phyloP scores from a whole-genome alignment of 1,140 invertebrate genomes.

The Solenopsis fugax region DNA sequence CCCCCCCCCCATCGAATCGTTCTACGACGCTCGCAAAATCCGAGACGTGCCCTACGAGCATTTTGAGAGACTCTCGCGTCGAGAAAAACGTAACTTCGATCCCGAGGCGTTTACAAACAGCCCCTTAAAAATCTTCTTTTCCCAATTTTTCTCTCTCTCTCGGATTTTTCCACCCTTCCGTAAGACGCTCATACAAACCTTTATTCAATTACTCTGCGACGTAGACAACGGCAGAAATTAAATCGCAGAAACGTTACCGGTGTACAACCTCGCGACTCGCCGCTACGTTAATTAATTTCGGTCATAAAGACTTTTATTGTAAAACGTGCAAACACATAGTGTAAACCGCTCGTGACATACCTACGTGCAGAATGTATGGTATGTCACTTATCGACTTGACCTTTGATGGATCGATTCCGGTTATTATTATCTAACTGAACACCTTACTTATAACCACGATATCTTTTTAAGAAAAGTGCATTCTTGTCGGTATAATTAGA shows the following conservation, averaged over 20 bases:
- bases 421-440: neutral
- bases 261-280: no score
- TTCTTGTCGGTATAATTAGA: slow-evolving; percentile 36
- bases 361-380: neutral
- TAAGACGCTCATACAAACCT: slow-evolving; percentile 60
- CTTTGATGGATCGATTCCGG: neutral
- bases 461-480: slow-evolving; percentile 5
- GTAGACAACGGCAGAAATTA: slow-evolving; percentile 67
- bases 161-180: slow-evolving; percentile 9
- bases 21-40: slow-evolving; percentile 35
- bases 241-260: slow-evolving; percentile 61
- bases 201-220: slow-evolving; percentile 72
- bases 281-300: slow-evolving; percentile 29
- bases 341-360: neutral
- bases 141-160: slow-evolving; percentile 21
- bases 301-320: neutral
- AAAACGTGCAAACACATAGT: neutral
- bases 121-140: slow-evolving; percentile 42
- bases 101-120: slow-evolving; percentile 47
- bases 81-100: slow-evolving; percentile 36
- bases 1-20: neutral
- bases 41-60: slow-evolving; percentile 25
- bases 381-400: neutral
- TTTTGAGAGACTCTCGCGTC: slow-evolving; percentile 26
- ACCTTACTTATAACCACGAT: neutral